Evolutionary conservation across 2,888 invertebrate species (phyloP), one percentile per base, ranked within the genome.

Genomic region (Calliscelio sp.): DNA sequence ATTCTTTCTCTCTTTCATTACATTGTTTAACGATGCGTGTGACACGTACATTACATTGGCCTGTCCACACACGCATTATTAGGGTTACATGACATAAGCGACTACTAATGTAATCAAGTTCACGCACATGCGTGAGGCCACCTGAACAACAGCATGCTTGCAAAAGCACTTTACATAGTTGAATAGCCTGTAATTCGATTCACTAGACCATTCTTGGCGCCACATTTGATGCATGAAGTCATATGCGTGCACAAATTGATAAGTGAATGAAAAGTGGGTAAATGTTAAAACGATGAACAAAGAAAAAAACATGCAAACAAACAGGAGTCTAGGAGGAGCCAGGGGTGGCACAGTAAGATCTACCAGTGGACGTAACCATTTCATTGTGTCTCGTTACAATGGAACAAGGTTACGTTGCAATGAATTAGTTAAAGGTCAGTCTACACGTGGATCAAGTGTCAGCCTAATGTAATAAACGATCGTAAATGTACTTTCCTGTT

Each of bases 271-370:
- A 59, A 28, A 44, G 38, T 59, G 20, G 41, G 59, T 63, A 77
- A 82, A 82, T 82, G 57, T 66, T 77, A 88, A 90, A 90, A 87
- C 86, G 89, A 89, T 90, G 89, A 92, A 92, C 91, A 92, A 92
- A 92, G 92, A 87, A 92, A 92, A 91, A 92, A 92, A 92, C 92
- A 92, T 90, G 90, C 90, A 81, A 84, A 77, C 84, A 87, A 92
- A 88, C 90, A 92, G 92, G 92, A 92, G 91, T 91, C 85, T 90
- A 92, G 88, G 90, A 88, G 61, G 57, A 53, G 41, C 66, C 84
- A 85, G 86, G 88, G 89, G 89, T 83, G 61, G 78, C 38, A 59
- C 68, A 14, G 49, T 57, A 77, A 77, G 49, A 51, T 46, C 59
- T 46, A 38, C 38, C 68, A 59, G 25, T 20, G 57, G 61, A 74